phyloP scores from a whole-genome alignment of 2,797 vertebrate species.

The Acrocephalus scirpaceus region DNA sequence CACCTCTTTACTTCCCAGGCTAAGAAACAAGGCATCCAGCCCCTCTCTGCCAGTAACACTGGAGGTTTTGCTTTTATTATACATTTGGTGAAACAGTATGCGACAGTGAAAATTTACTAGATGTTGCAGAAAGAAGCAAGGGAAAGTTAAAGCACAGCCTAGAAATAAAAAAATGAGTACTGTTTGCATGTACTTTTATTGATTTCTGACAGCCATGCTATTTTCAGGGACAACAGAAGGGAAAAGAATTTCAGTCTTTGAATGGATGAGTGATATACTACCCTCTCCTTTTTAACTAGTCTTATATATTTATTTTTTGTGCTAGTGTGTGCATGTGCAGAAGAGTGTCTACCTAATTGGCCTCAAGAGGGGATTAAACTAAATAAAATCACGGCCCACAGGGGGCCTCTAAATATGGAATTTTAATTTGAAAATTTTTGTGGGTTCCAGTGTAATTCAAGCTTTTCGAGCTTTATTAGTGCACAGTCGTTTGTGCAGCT shows the following conservation, averaged over 20 bases:
- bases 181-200: conserved; percentile 59
- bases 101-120: conserved; percentile 52
- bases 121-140: conserved; percentile 47
- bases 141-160: conserved; percentile 12
- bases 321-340: conserved; percentile 61
- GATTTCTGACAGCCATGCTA: conserved; percentile 63
- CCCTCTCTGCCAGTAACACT: conserved; percentile 12
- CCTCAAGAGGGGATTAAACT: conserved; percentile 81
- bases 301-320: conserved; percentile 10
- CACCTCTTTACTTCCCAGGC: conserved; percentile 29
- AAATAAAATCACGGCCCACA: conserved; percentile 80
- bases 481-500: conserved; percentile 61
- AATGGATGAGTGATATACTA: conserved; percentile 69
- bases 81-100: conserved; percentile 41
- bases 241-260: conserved; percentile 72
- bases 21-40: background rate
- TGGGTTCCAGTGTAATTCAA: conserved; percentile 82
- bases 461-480: conserved; percentile 81
- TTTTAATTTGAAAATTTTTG: conserved; percentile 85
- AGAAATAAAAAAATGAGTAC: conserved; percentile 54
- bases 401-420: conserved; percentile 79
- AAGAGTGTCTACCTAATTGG: conserved; percentile 81
- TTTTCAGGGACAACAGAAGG: conserved; percentile 70
- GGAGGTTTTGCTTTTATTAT: conserved; percentile 26
- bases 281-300: conserved; percentile 33